These are phyloP conservation scores for Dendrolimus pini DNA, from an alignment of 2,888 invertebrate species.

Conservation along the genomic window DNA sequence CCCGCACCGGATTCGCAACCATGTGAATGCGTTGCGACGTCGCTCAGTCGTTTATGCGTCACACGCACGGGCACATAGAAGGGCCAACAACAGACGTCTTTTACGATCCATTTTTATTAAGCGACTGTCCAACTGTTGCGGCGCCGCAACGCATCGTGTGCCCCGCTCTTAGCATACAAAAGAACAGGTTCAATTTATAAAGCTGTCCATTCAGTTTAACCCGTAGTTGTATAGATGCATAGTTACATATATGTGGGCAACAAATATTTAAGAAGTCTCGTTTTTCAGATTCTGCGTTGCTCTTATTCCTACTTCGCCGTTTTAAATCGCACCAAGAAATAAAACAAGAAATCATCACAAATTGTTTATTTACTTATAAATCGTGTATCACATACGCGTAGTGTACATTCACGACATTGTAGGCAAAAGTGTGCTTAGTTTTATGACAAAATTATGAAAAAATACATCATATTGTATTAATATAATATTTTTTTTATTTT, in stretches of 20 bases:
- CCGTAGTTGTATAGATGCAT: not conserved
- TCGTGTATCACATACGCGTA: slow-evolving; percentile 72
- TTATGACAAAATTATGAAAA: slow-evolving; percentile 35
- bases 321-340: slow-evolving; percentile 45
- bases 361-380: slow-evolving; percentile 68
- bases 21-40: no score
- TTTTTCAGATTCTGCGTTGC: slow-evolving; percentile 56
- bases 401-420: slow-evolving; percentile 68
- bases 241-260: not conserved
- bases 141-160: no score
- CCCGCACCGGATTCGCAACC: no score
- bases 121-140: no score
- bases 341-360: slow-evolving; percentile 28
- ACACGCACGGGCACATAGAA: no score
- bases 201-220: not conserved
- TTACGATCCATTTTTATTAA: no score
- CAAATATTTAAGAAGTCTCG: slow-evolving; percentile 1
- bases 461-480: slow-evolving; percentile 23
- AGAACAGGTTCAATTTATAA: no score
- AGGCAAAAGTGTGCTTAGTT: slow-evolving; percentile 68
- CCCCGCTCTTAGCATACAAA: no score
- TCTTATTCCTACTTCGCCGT: slow-evolving; percentile 67
- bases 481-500: slow-evolving; percentile 14
- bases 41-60: no score
- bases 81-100: no score